Conservation (phyloP, 2,888 invertebrate genomes). For the Thera obeliscata region DNA sequence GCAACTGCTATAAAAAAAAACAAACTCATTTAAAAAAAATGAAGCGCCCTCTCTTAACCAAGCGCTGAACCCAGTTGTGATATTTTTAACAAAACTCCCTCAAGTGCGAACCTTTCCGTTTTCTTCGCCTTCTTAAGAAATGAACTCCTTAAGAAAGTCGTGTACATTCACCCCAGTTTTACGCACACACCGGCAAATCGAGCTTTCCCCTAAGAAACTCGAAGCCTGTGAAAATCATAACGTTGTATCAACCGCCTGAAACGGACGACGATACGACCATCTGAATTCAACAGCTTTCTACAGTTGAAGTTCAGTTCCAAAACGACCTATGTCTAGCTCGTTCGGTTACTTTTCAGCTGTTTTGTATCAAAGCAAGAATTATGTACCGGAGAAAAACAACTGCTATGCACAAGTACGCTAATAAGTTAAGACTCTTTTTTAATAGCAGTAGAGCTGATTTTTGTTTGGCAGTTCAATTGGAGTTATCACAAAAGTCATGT, state of each 20-base stretch:
- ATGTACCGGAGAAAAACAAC: slow-evolving; percentile 47
- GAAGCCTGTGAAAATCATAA: slow-evolving; percentile 45
- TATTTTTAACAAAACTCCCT: slow-evolving; percentile 77
- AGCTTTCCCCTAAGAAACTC: slow-evolving; percentile 49
- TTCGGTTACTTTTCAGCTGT: slow-evolving; percentile 42
- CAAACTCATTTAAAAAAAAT: slow-evolving; percentile 39
- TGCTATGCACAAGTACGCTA: slow-evolving; percentile 31
- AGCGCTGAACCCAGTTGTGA: slow-evolving; percentile 58
- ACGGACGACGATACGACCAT: slow-evolving; percentile 34
- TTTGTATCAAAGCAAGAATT: slow-evolving; percentile 39
- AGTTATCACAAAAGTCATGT: slow-evolving; percentile 45
- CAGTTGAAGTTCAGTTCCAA: slow-evolving; percentile 29
- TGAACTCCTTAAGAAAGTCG: slow-evolving; percentile 76
- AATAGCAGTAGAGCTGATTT: slow-evolving; percentile 12
- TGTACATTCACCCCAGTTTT: slow-evolving; percentile 51
- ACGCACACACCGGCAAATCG: slow-evolving; percentile 56
- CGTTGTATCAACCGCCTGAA: slow-evolving; percentile 41
- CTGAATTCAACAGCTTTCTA: slow-evolving; percentile 5
- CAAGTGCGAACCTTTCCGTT: slow-evolving; percentile 79
- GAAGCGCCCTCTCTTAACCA: slow-evolving; percentile 70
- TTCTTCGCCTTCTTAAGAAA: slow-evolving; percentile 83
- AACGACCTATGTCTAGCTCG: slow-evolving; percentile 43
- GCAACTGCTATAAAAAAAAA: not conserved
- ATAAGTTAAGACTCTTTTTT: slow-evolving; percentile 36
- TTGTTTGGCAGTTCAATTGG: slow-evolving; percentile 25